phyloP scores from a whole-genome alignment of 2,888 invertebrate genomes.

The Conomelus anceps region DNA sequence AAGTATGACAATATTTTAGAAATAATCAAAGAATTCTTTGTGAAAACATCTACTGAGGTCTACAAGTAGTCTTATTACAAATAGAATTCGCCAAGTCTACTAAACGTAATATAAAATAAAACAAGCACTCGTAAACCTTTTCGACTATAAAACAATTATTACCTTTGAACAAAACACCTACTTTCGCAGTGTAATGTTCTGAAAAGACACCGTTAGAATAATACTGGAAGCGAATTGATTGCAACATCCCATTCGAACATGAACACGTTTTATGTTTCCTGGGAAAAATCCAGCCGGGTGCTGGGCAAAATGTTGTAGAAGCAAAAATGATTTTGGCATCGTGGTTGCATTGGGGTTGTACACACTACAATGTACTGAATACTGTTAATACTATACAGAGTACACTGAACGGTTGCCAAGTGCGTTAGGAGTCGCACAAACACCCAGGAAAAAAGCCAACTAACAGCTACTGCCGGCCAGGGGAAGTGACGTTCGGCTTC shows the following conservation, averaged over 20 bases:
- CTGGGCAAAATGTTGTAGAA: not conserved
- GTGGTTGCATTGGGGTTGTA: not conserved
- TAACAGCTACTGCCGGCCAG: no score
- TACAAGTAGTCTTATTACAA: not conserved
- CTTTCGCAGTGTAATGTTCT: not conserved
- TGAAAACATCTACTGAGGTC: not conserved
- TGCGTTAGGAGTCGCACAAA: not conserved
- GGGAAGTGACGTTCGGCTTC: not conserved
- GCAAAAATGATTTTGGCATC: not conserved
- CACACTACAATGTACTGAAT: not conserved
- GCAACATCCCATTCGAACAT: not conserved
- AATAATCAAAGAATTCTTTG: no score
- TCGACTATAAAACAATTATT: not conserved
- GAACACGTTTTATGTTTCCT: not conserved
- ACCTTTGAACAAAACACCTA: not conserved
- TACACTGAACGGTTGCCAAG: not conserved
- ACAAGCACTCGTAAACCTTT: not conserved
- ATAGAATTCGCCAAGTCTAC: not conserved
- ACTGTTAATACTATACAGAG: not conserved
- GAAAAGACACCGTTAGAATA: not conserved
- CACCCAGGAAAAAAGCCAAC: not conserved
- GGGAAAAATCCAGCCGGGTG: not conserved
- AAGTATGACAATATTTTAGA: no score
- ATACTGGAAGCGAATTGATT: not conserved
- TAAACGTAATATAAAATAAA: not conserved